Percentiles rank a stretch among this genome's conserved stretches.
phyloP scores from a whole-genome alignment of 1,140 invertebrate genomes.

The Drosophila murphyi region DNA sequence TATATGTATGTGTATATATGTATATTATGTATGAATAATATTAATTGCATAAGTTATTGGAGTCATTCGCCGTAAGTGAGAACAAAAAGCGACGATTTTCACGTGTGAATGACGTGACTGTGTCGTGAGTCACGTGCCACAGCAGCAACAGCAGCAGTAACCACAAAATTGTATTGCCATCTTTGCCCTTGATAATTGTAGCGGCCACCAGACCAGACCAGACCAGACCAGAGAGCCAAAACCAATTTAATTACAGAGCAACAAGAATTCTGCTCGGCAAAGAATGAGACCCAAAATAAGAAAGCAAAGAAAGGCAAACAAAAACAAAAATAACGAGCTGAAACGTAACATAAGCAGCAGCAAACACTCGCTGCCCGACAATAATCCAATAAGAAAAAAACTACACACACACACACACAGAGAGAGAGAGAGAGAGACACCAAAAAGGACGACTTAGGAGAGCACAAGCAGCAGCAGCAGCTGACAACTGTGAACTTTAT shows the following conservation, averaged over 20 bases:
- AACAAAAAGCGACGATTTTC: slow-evolving; percentile 6
- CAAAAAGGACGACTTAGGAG: too few species aligned
- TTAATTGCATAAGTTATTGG: slow-evolving; percentile 38
- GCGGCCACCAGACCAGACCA: background rate
- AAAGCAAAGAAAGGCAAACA: background rate
- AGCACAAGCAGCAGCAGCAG: background rate
- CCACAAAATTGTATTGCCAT: background rate
- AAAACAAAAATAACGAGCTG: slow-evolving; percentile 17
- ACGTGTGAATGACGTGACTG: slow-evolving; percentile 33
- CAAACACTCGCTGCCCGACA: slow-evolving; percentile 4
- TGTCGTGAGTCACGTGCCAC: slow-evolving; percentile 32
- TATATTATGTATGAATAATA: slow-evolving; percentile 2
- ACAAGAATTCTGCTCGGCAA: background rate
- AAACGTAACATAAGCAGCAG: slow-evolving; percentile 24
- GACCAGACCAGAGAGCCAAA: background rate
- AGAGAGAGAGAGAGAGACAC: background rate
- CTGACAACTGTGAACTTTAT: slow-evolving; percentile 47
- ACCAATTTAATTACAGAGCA: slow-evolving; percentile 40
- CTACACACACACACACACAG: background rate
- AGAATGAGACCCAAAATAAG: background rate
- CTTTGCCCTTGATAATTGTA: slow-evolving; percentile 23
- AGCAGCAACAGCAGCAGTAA: background rate
- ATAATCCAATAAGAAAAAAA: slow-evolving; percentile 27
- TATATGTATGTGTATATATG: background rate
- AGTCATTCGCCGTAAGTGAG: slow-evolving; percentile 10